Conservation (phyloP, 2,113 vertebrate species). For the Hirundichthys speculiger region DNA sequence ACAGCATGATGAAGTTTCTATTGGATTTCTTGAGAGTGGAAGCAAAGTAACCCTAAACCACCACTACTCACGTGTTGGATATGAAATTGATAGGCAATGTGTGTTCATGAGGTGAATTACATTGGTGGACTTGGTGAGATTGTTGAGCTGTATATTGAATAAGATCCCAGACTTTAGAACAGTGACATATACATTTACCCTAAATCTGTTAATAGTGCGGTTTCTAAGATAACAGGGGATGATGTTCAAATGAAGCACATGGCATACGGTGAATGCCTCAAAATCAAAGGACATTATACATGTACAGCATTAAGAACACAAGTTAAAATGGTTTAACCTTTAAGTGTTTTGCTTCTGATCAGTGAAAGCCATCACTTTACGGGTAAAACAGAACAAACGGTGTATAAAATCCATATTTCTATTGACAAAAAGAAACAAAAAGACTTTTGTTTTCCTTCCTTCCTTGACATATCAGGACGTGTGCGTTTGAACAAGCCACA, state of each 20-base stretch:
- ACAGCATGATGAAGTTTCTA: conserved; percentile 79
- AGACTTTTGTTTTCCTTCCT: too few relatives aligned
- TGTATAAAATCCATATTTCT: too few relatives aligned
- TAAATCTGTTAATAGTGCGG: neutral
- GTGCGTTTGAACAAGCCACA: too few relatives aligned
- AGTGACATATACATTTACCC: neutral
- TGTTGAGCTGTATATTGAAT: conserved; percentile 6
- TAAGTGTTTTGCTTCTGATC: too few relatives aligned
- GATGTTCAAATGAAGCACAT: neutral
- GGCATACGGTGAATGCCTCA: neutral
- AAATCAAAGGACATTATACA: too few relatives aligned
- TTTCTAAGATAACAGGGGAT: neutral
- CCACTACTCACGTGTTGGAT: conserved; percentile 45
- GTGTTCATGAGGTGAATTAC: conserved; percentile 49
- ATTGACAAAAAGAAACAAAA: too few relatives aligned
- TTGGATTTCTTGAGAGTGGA: conserved; percentile 70
- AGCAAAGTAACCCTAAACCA: conserved; percentile 63
- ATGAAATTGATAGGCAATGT: conserved; percentile 67
- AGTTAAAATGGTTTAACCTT: too few relatives aligned
- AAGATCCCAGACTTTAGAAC: neutral
- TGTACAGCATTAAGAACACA: too few relatives aligned
- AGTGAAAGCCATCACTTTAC: too few relatives aligned
- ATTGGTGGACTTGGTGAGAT: conserved; percentile 6
- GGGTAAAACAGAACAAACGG: too few relatives aligned
- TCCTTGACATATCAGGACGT: too few relatives aligned